Evolutionary conservation across 2,888 invertebrate genomes (phyloP).

Genomic region (Epicampocera succincta): DNA sequence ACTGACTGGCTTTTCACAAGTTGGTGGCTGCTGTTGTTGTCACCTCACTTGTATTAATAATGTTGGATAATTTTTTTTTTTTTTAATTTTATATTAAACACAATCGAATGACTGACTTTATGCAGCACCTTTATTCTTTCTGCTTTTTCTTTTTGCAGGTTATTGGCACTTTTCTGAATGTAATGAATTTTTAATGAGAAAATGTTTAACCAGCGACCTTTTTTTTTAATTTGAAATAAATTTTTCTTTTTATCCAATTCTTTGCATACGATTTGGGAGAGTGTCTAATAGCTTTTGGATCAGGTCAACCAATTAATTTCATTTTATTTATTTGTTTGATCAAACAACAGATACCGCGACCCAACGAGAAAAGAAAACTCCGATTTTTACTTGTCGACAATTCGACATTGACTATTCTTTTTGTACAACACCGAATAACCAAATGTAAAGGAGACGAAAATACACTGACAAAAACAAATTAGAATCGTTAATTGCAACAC

Average conservation of each 20-base stretch:
- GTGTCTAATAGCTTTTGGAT: conserved; percentile 3
- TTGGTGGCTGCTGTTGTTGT: conserved; percentile 43
- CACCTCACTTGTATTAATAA: conserved; percentile 50
- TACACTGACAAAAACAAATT: conserved; percentile 32
- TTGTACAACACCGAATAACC: conserved; percentile 56
- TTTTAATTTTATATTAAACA: conserved; percentile 12
- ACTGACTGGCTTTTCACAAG: conserved; percentile 51
- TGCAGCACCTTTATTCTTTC: conserved; percentile 30
- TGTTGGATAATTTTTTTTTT: conserved; percentile 1
- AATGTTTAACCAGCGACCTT: background rate
- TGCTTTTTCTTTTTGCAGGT: conserved; percentile 44
- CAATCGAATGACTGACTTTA: background rate
- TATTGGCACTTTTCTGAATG: conserved; percentile 46
- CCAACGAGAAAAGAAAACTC: conserved; percentile 29
- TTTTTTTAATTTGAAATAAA: conserved; percentile 6
- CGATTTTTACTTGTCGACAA: conserved; percentile 66
- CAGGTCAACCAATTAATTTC: conserved; percentile 12
- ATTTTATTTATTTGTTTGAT: conserved; percentile 14
- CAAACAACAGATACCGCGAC: conserved; percentile 18
- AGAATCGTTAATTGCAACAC: conserved; percentile 3
- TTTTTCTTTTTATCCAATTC: background rate
- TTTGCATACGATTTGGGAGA: conserved; percentile 7
- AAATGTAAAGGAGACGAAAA: conserved; percentile 45
- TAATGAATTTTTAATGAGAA: conserved; percentile 17
- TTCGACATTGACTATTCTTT: conserved; percentile 67